Percentiles rank a stretch among this genome's conserved stretches.
phyloP scores from a whole-genome alignment of 2,113 vertebrate species.

The Promerops cafer region DNA sequence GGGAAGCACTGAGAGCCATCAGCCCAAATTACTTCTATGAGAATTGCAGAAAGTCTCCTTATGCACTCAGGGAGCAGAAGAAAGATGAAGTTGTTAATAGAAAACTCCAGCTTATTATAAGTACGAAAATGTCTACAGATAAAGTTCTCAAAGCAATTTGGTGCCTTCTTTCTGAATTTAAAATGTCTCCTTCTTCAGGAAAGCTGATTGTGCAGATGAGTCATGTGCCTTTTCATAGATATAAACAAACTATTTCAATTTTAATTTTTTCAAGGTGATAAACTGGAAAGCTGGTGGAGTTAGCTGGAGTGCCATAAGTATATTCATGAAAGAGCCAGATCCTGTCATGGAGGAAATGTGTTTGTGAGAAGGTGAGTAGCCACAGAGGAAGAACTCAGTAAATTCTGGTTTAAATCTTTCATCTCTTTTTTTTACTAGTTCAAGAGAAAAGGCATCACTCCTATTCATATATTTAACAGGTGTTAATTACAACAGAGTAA shows the following conservation, averaged over 20 bases:
- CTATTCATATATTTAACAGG: neutral
- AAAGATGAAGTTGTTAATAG: neutral
- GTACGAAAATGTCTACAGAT: neutral
- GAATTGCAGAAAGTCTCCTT: neutral
- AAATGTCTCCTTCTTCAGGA: neutral
- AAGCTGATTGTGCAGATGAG: neutral
- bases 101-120: neutral
- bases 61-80: neutral
- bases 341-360: neutral
- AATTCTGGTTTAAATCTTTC: neutral
- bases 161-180: neutral
- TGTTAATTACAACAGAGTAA: neutral
- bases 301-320: neutral
- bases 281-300: neutral
- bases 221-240: neutral
- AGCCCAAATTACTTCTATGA: neutral
- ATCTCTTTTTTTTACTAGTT: neutral
- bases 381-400: neutral
- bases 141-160: neutral
- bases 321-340: neutral
- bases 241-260: neutral
- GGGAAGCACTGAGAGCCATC: neutral
- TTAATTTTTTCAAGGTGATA: neutral
- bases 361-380: neutral
- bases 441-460: neutral